phyloP scores from a whole-genome alignment of 2,888 invertebrate genomes.

The Pseudoips prasinana region DNA sequence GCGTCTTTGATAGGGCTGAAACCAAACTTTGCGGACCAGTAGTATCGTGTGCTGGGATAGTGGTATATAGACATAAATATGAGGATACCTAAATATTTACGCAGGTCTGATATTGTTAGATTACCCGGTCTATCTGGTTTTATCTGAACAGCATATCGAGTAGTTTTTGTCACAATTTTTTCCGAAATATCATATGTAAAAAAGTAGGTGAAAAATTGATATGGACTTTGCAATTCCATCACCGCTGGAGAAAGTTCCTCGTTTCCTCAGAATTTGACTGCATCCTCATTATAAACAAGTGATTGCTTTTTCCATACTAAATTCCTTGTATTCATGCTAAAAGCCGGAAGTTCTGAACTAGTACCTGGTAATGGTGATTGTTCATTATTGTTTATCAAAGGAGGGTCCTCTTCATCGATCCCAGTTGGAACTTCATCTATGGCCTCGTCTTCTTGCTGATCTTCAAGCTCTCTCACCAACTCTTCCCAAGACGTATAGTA shows the following conservation, averaged over 20 bases:
- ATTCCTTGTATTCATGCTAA: not conserved
- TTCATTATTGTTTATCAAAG: not conserved
- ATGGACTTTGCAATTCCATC: too few species aligned
- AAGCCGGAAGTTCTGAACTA: not conserved
- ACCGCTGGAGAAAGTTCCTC: too few species aligned
- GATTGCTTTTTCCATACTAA: not conserved
- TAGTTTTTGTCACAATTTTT: too few species aligned
- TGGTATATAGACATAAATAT: constrained; percentile 12
- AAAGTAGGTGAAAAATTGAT: too few species aligned
- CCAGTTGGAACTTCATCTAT: constrained; percentile 2
- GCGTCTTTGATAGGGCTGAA: constrained; percentile 16
- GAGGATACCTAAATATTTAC: constrained; percentile 12
- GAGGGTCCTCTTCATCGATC: constrained; percentile 1
- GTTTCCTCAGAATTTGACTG: too few species aligned
- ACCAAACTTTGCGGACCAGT: constrained; percentile 11
- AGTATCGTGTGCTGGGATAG: constrained; percentile 10
- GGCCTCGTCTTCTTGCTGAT: constrained; percentile 7
- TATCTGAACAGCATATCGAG: not conserved
- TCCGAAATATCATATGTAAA: too few species aligned
- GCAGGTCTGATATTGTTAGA: constrained; percentile 7
- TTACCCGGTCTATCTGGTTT: not conserved
- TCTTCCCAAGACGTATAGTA: constrained; percentile 13
- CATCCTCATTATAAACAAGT: too few species aligned
- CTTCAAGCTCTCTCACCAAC: constrained; percentile 12
- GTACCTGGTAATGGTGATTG: not conserved